These are phyloP conservation scores for Siniperca obscura DNA, from an alignment of 2,797 vertebrate genomes.

Conservation along the genomic window DNA sequence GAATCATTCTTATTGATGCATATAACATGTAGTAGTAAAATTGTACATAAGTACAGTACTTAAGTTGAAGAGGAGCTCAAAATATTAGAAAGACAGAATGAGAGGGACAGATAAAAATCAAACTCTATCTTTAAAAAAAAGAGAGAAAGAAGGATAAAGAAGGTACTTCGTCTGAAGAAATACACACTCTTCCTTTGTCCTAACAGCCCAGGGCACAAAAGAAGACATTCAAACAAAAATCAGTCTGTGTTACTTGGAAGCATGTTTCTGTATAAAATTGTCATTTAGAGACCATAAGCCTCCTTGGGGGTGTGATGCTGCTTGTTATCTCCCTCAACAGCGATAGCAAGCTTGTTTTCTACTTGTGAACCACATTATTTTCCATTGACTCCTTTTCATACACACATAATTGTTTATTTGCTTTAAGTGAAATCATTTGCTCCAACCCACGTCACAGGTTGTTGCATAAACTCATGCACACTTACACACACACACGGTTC, in stretches of 20 bases:
- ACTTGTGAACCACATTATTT: constrained; percentile 27
- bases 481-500: neutral
- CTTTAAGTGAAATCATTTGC: constrained; percentile 57
- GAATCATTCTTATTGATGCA: neutral
- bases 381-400: constrained; percentile 28
- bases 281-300: neutral
- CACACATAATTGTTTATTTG: constrained; percentile 48
- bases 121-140: no score
- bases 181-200: no score
- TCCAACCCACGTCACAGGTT: constrained; percentile 33
- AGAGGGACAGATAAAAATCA: neutral
- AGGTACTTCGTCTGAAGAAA: no score
- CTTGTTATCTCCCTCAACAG: constrained; percentile 31
- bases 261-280: constrained; percentile 3
- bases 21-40: neutral
- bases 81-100: neutral
- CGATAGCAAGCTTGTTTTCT: constrained; percentile 36
- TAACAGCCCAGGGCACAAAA: no score
- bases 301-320: constrained; percentile 12
- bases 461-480: constrained; percentile 47
- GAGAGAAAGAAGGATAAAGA: neutral
- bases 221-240: no score
- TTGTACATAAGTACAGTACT: neutral
- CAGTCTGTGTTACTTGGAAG: neutral
- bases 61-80: constrained; percentile 1